A percentile compares a stretch with the other conserved stretches of the same genome.
These are phyloP conservation scores for Phallusia fumigata DNA, from an alignment of 23 tunicate species.

Conservation along the genomic window DNA sequence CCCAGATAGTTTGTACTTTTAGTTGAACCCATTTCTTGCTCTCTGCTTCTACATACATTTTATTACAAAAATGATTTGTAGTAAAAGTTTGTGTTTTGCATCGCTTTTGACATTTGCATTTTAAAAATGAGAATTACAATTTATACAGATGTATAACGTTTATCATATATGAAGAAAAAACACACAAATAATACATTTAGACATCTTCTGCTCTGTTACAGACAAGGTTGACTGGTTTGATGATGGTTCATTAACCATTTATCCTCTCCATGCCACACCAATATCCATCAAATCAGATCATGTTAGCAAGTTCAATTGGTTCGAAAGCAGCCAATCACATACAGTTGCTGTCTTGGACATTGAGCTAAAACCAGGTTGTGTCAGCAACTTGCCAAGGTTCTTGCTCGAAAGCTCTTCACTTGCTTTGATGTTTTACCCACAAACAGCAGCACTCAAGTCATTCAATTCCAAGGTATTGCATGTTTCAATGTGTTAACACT, in stretches of 20 bases:
- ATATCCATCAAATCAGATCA: background rate
- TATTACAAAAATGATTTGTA: too few species aligned
- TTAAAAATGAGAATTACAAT: too few species aligned
- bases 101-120: too few species aligned
- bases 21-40: too few species aligned
- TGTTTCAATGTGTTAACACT: too few species aligned
- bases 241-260: background rate
- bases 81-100: too few species aligned
- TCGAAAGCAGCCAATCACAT: background rate
- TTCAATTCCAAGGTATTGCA: background rate
- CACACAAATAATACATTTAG: too few species aligned
- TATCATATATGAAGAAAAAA: too few species aligned
- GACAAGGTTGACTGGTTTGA: background rate
- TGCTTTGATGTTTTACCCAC: conserved; percentile 39
- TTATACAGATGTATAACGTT: too few species aligned
- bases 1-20: too few species aligned
- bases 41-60: too few species aligned
- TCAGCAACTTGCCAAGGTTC: conserved; percentile 11
- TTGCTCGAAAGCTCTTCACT: background rate
- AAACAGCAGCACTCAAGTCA: conserved; percentile 10
- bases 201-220: background rate
- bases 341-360: conserved; percentile 24
- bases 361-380: conserved; percentile 4
- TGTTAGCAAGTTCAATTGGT: background rate
- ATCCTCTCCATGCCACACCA: background rate